Evolutionary conservation across 2,113 vertebrate genomes (phyloP).

Genomic region (Aegotheles bennettii): DNA sequence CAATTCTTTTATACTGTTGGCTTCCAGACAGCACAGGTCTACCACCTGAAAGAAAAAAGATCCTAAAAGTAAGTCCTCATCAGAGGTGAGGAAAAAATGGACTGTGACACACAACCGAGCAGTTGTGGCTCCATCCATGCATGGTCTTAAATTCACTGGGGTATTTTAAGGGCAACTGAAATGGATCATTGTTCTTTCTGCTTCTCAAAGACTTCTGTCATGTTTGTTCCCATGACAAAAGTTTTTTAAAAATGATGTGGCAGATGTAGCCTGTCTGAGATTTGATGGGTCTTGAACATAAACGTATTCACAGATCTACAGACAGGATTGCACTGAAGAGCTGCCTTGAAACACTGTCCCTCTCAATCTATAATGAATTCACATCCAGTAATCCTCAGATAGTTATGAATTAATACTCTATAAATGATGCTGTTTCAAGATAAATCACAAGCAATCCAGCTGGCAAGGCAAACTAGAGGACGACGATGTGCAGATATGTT

Average conservation of each 20-base stretch:
- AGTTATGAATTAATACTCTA: neutral
- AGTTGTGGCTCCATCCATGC: neutral
- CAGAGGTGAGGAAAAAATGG: neutral
- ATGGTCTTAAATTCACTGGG: neutral
- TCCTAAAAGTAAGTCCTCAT: neutral
- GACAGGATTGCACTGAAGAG: neutral
- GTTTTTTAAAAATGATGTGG: neutral
- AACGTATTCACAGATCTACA: neutral
- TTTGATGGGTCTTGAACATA: neutral
- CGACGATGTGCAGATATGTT: neutral
- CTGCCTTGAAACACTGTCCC: neutral
- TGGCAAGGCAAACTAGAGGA: neutral
- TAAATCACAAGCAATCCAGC: neutral
- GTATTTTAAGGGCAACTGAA: neutral
- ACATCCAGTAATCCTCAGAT: neutral
- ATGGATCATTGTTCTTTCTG: neutral
- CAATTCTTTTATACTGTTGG: neutral
- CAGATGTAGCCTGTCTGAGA: slow-evolving; percentile 35
- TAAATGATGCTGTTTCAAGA: neutral
- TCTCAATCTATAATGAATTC: neutral
- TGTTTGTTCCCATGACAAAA: slow-evolving; percentile 14
- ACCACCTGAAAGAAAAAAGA: neutral
- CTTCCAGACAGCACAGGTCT: neutral
- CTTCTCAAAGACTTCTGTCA: neutral
- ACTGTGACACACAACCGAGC: neutral